Evolutionary conservation across 2,888 invertebrate species (phyloP), one percentile per base, ranked within the genome.

Genomic region (Heteromurus nitidus): DNA sequence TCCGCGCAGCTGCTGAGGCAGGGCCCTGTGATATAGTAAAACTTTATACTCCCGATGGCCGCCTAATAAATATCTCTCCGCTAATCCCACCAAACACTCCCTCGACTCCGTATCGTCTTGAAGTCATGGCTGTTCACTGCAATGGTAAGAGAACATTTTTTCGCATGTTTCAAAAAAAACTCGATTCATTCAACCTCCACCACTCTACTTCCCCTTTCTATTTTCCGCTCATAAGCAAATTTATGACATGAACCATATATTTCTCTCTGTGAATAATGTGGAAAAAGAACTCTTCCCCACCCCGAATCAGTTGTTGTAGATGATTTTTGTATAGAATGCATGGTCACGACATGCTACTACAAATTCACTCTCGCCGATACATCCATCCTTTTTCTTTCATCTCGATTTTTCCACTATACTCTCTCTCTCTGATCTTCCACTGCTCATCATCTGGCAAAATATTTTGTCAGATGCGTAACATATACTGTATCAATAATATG

Each of bases 21-120:
- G 92, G 92, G 85, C 92, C 92, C 85, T 90, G 91, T 88, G 93
- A 93, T 88, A 92, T 93, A 88, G 90, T 93, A 88, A 93, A 93
- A 89, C 90, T 93, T 88, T 92, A 90, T 88, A 90, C 92, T 88
- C 90, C 90, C 83, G 91, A 91, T 80, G 92, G 93, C 67, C 92
- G 91, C 88, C 90, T 93, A 83, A 88, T 93, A 88, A 93, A 93
- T 89, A 92, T 93, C 88, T 92, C 92, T 77, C 90, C 91, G 22
- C 90, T 91, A 85, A 89, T 93, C 83, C 90, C 90, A 84, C 89
- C 91, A 62, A 93, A 93, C 88, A 90, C 91, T 26, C 90, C 91
- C 28, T 90, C 91, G 77, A 90, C 90, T 55, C 91, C 92, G 13
- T 92, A 92, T 88, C 89, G 90, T 84, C 90, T 92, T 62, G 90